phyloP scores from a whole-genome alignment of 2,797 vertebrate genomes.

The Protosalanx chinensis region DNA sequence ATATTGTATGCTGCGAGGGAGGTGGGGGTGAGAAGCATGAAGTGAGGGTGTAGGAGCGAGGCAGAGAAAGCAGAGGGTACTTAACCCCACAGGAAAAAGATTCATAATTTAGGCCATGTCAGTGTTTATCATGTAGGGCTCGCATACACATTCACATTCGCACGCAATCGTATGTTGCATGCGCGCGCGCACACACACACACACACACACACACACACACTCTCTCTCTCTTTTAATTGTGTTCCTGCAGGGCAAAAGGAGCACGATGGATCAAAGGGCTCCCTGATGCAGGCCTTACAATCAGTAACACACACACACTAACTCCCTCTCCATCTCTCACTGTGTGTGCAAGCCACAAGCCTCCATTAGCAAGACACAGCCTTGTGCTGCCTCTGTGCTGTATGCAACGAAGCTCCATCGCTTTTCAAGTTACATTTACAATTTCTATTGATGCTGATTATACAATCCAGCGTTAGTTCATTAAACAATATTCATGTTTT shows the following conservation, averaged over 20 bases:
- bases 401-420: no score
- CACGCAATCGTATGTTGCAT: background rate
- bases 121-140: constrained; percentile 37
- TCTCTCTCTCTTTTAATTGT: constrained; percentile 42
- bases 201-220: constrained; percentile 6
- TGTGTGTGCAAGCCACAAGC: background rate
- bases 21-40: background rate
- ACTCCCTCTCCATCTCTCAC: background rate
- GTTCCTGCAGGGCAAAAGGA: constrained; percentile 42
- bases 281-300: constrained; percentile 22
- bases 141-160: background rate
- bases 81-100: constrained; percentile 30
- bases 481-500: background rate
- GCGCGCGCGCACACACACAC: background rate
- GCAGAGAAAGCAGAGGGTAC: background rate
- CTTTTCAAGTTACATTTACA: background rate
- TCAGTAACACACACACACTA: constrained; percentile 24
- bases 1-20: constrained; percentile 28
- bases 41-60: background rate
- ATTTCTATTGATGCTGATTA: background rate
- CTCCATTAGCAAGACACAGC: constrained; percentile 19
- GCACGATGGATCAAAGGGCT: constrained; percentile 44
- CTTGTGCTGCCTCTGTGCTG: no score
- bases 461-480: background rate
- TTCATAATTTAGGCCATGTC: constrained; percentile 50